Evolutionary conservation across 2,888 invertebrate genomes (phyloP).

Genomic region (Cosmia pyralina): DNA sequence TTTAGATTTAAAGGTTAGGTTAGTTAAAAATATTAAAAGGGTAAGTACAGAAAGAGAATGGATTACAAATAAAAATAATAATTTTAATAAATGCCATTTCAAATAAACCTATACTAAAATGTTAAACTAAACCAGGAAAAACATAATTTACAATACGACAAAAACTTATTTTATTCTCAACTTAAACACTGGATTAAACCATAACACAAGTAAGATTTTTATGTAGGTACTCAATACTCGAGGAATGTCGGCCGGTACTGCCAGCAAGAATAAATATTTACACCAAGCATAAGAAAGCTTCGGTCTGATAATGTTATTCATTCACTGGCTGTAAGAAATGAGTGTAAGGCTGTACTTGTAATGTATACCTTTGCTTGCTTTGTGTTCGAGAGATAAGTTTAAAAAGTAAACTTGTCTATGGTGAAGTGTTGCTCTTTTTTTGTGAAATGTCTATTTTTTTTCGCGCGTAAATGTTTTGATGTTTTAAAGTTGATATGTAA

Average conservation of each 20-base stretch:
- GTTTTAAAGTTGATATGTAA: neutral
- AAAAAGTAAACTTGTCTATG: constrained; percentile 58
- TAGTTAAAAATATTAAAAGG: too few relatives aligned
- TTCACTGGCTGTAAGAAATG: constrained; percentile 65
- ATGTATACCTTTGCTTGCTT: constrained; percentile 60
- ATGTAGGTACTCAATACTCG: constrained; percentile 56
- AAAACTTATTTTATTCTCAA: constrained; percentile 41
- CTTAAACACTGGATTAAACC: constrained; percentile 56
- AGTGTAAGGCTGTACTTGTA: constrained; percentile 66
- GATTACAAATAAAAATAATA: neutral
- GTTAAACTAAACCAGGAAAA: neutral
- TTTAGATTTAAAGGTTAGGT: neutral
- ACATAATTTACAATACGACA: constrained; percentile 4
- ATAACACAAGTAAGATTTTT: constrained; percentile 64
- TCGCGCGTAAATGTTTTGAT: constrained; percentile 17
- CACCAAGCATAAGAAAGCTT: constrained; percentile 64
- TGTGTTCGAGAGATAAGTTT: constrained; percentile 54
- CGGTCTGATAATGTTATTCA: constrained; percentile 66
- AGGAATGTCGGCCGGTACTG: constrained; percentile 59
- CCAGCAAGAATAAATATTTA: constrained; percentile 65
- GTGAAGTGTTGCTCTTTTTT: constrained; percentile 27
- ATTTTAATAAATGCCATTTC: neutral
- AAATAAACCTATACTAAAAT: neutral
- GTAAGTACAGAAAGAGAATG: neutral
- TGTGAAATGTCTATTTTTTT: neutral